These are phyloP conservation scores for Musca vetustissima DNA, from an alignment of 1,140 invertebrate species.

Conservation along the genomic window DNA sequence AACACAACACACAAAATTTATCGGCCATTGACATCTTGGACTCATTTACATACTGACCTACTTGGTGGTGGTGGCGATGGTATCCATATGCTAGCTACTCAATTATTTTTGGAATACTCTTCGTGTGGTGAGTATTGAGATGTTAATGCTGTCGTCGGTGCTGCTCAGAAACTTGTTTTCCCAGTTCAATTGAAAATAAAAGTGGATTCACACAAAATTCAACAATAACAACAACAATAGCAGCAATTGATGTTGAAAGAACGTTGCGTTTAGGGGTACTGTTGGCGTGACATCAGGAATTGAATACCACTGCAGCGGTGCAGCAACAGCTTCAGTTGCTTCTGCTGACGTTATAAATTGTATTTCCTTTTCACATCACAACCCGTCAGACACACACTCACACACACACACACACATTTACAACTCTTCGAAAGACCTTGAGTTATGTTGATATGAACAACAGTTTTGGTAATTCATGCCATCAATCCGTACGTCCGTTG, in stretches of 20 bases:
- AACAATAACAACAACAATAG: too few relatives aligned
- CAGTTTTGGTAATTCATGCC: too few relatives aligned
- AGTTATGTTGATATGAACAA: neutral
- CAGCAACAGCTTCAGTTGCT: neutral
- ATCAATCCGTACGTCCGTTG: too few relatives aligned
- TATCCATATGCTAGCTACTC: too few relatives aligned
- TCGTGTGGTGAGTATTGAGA: too few relatives aligned
- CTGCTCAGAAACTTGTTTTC: too few relatives aligned
- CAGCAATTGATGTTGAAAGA: slow-evolving; percentile 14
- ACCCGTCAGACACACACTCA: neutral
- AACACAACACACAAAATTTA: neutral
- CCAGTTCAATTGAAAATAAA: too few relatives aligned
- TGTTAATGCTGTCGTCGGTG: too few relatives aligned
- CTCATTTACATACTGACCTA: slow-evolving; percentile 17
- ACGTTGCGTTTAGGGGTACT: neutral
- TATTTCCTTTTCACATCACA: slow-evolving; percentile 1
- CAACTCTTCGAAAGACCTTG: slow-evolving; percentile 8
- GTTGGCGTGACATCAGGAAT: too few relatives aligned
- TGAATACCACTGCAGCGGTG: too few relatives aligned
- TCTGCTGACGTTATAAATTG: neutral
- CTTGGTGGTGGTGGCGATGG: neutral
- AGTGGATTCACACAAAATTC: too few relatives aligned
- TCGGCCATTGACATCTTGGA: slow-evolving; percentile 5
- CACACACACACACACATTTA: neutral
- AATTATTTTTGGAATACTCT: too few relatives aligned